Evolutionary conservation across 2,888 invertebrate species (phyloP).

Genomic region (Pseudoips prasinana): DNA sequence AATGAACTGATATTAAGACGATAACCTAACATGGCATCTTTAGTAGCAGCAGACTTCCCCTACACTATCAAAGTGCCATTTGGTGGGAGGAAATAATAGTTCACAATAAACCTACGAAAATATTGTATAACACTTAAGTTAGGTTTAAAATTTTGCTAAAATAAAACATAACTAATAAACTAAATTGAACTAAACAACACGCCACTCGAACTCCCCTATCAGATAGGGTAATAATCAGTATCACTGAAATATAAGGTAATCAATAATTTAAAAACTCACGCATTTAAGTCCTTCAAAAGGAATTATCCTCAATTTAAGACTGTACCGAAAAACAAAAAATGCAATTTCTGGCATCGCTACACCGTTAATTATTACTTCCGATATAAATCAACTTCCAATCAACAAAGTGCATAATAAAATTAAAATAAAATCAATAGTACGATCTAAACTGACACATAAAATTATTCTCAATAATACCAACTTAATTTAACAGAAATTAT

Average conservation of each 20-base stretch:
- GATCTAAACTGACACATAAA: slow-evolving; percentile 78
- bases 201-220: slow-evolving; percentile 68
- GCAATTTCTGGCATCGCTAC: slow-evolving; percentile 75
- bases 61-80: slow-evolving; percentile 64
- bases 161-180: slow-evolving; percentile 82
- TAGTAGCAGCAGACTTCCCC: slow-evolving; percentile 40
- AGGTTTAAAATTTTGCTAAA: slow-evolving; percentile 81
- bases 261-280: slow-evolving; percentile 63
- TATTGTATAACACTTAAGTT: slow-evolving; percentile 80
- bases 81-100: slow-evolving; percentile 78
- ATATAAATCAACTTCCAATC: slow-evolving; percentile 75
- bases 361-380: slow-evolving; percentile 63
- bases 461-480: slow-evolving; percentile 80
- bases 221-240: slow-evolving; percentile 72
- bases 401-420: slow-evolving; percentile 80
- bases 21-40: slow-evolving; percentile 70
- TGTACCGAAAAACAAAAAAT: slow-evolving; percentile 67
- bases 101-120: slow-evolving; percentile 74
- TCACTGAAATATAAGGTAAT: slow-evolving; percentile 74
- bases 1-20: slow-evolving; percentile 57
- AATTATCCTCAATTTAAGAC: slow-evolving; percentile 49
- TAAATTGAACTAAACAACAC: slow-evolving; percentile 82
- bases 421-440: slow-evolving; percentile 79
- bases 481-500: slow-evolving; percentile 80
- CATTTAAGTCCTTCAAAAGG: slow-evolving; percentile 61